phyloP scores from a whole-genome alignment of 2,113 vertebrate species.

The Ameiurus melas region DNA sequence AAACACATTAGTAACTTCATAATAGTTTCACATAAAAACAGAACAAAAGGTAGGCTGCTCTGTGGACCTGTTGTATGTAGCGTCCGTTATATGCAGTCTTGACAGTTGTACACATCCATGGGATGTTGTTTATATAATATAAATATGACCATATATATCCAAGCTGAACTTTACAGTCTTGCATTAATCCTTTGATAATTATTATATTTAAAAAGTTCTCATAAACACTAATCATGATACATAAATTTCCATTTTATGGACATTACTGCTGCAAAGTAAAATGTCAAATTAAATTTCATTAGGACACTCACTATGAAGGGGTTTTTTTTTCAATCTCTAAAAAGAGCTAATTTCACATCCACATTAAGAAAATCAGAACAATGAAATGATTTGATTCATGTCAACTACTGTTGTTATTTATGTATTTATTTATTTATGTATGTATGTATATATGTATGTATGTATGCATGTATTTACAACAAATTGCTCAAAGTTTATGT shows the following conservation, averaged over 20 bases:
- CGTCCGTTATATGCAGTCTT: neutral
- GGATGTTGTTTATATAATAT: neutral
- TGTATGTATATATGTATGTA: too few relatives aligned
- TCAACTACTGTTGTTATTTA: too few relatives aligned
- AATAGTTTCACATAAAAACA: neutral
- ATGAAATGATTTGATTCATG: too few relatives aligned
- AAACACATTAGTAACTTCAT: neutral
- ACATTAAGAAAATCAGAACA: too few relatives aligned
- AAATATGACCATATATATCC: neutral
- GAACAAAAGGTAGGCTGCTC: neutral
- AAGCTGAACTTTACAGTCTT: neutral
- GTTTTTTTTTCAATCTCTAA: neutral
- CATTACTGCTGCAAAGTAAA: neutral
- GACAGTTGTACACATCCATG: neutral
- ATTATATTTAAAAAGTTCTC: neutral
- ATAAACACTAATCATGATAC: neutral
- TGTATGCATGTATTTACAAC: too few relatives aligned
- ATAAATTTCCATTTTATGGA: neutral
- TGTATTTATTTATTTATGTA: too few relatives aligned
- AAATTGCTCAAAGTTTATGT: too few relatives aligned
- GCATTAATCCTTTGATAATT: neutral
- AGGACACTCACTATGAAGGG: neutral
- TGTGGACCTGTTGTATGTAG: neutral
- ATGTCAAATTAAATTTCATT: neutral
- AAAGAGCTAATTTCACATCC: neutral